Base-by-base conservation (phyloP, 1,140 invertebrate genomes). In the Bombyx mandarina region DNA sequence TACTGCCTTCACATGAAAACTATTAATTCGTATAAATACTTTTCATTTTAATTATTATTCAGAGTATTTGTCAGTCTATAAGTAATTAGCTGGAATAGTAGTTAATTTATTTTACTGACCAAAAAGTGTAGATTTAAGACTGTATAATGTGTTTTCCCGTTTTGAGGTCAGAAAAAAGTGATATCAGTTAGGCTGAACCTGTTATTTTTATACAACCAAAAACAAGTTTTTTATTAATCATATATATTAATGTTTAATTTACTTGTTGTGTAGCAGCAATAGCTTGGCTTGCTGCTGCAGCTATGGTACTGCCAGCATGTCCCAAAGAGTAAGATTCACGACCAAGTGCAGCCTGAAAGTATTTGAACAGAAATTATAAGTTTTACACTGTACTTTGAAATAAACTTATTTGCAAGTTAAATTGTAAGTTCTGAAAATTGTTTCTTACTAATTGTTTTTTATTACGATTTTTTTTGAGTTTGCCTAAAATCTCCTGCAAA, bases 211-310 rank as follows among this genome's bases (percentile, higher is more conserved):
- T 35, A 5, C 26, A 35, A 2, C 26, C 2, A 3, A 35, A 35
- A 35, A 35, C 2, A 35, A 1, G 26, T 35, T 3, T 35, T 2
- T 18, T 18, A 18, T 18, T 35, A 35, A 35, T 35, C 4, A 5
- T 2, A 1, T 35, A 35, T 35, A 35, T 35, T 35, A 18, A 18
- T 35, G 26, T 2, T 35, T 35, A 2, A 22, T 35, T 42, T 78
- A 93, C 92, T 89, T 98, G 97, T 72, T 99, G 96, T 10, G 98
- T 99, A 5, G 97, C 97, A 8, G 96, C 96, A 59, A 99, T 99
- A 0, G 97, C 97, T 83, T 99, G 97, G 22, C 96, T 97, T 0
- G 97, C 97, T 10, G 97, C 97, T 1, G 95, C 96, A 1, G 96
- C 97, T 59, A 99, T 97, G 0, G 97, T 95, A 74, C 94, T 97